Conservation (phyloP, 2,113 vertebrate species). For the Marcusenius ussheri region DNA sequence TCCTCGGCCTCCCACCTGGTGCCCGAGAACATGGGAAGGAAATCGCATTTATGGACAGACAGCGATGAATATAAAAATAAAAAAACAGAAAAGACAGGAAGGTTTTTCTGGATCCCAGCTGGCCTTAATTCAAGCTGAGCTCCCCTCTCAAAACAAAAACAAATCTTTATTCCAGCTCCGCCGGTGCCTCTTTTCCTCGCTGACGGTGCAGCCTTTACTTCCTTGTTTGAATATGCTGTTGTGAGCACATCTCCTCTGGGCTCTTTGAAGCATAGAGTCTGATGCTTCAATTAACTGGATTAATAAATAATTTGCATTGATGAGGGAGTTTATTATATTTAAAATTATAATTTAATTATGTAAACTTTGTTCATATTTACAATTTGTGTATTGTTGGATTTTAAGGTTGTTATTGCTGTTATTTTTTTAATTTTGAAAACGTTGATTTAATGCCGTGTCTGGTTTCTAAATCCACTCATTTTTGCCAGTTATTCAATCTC, state of each 20-base stretch:
- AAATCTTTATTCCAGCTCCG: neutral
- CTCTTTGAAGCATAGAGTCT: neutral
- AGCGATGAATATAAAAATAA: neutral
- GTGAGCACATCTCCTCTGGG: neutral
- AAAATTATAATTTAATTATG: neutral
- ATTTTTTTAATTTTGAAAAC: neutral
- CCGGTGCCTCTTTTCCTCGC: neutral
- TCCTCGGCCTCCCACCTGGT: neutral
- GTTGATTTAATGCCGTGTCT: neutral
- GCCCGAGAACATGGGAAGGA: neutral
- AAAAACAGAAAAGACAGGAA: neutral
- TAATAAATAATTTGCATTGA: neutral
- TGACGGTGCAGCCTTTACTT: neutral
- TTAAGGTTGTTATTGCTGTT: neutral
- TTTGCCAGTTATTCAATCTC: no score
- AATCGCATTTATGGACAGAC: constrained; percentile 1
- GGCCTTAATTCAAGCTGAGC: constrained; percentile 1
- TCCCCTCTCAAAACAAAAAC: neutral
- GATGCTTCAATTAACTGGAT: neutral
- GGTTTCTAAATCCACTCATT: no score
- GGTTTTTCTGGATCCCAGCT: neutral
- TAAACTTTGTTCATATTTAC: neutral
- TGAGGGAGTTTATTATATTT: neutral
- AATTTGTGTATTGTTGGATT: neutral
- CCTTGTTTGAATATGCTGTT: neutral